Base-by-base conservation (phyloP, 2,797 vertebrate species). In the Microchirus variegatus region DNA sequence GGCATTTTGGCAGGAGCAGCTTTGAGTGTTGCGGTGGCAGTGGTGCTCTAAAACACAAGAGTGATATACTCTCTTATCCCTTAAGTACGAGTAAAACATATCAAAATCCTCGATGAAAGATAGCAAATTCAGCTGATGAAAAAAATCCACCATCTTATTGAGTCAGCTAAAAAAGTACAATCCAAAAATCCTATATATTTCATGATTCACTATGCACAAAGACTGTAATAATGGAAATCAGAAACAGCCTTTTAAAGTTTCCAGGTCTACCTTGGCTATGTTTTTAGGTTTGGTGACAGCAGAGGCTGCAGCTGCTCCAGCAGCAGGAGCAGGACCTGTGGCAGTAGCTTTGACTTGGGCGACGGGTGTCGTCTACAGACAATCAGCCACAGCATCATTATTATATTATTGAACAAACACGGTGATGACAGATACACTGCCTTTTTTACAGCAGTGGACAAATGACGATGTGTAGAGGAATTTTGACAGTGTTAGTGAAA, bases 231-330 rank as follows among this genome's bases (percentile, higher is more conserved):
- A 26, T 26, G 26, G 3, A 26, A 26, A 26, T 26, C 3, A 26
- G 5, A 26, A 26, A 26, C 26, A 26, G 26, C 26, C 3, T 26
- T 26, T 26, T 26, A 31, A 31, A 31, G 59, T 31, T 10, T 64
- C 51, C 1, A 4, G 10, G 22, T 81, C 63, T 92, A 92, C 89
- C 90, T 92, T 81, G 59, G 77, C 57, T 2, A 77, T 19, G 45
- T 63, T 53, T 85, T 74, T 84, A n/a, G 80, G 58, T 65, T 72
- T 70, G 54, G 63, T 49, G 17, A 50, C 76, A 26, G 71, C 64
- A 36, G 67, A 1, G 38, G 42, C 14, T 15, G 50, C 59, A 26
- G 70, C 67, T 10, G 41, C 52, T 70, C 66, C 78, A 15, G 73
- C 37, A 4, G 48, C 56, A 13, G 74, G 13, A 73, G 80, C 6